phyloP scores from a whole-genome alignment of 2,888 invertebrate genomes.

The Acheta domesticus region DNA sequence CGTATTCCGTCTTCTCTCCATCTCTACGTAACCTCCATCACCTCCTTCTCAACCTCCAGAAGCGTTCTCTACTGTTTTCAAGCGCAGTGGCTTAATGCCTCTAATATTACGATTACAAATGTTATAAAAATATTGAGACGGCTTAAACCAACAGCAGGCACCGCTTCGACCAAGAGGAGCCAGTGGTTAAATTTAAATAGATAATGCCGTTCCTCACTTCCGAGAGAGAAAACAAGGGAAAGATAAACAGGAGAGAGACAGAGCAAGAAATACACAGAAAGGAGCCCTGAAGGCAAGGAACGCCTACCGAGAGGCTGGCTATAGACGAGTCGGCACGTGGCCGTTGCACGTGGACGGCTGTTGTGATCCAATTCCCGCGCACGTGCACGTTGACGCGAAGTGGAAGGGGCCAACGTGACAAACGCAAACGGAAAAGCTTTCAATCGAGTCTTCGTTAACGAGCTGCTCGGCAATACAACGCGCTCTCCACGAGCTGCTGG shows the following conservation, averaged over 20 bases:
- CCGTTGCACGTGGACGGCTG: not conserved
- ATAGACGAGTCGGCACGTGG: not conserved
- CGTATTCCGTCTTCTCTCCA: no score
- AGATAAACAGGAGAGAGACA: not conserved
- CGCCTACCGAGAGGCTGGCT: not conserved
- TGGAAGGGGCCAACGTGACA: no score
- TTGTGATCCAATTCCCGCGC: not conserved
- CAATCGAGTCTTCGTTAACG: no score
- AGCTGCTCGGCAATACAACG: no score
- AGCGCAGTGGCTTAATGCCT: not conserved
- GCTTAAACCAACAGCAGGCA: slow-evolving; percentile 8
- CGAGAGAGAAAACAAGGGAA: slow-evolving; percentile 7
- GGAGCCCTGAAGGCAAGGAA: not conserved
- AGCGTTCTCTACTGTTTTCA: no score
- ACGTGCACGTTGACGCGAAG: not conserved
- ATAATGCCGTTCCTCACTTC: not conserved
- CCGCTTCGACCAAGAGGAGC: not conserved
- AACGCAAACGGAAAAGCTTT: no score
- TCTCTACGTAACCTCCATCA: no score
- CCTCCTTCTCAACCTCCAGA: no score
- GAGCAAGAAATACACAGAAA: not conserved
- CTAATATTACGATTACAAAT: slow-evolving; percentile 9
- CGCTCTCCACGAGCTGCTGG: no score
- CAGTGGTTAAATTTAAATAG: not conserved
- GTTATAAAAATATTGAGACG: slow-evolving; percentile 9